Percentiles rank a stretch among this genome's conserved stretches.
These are phyloP conservation scores for Gallinago media DNA, from an alignment of 2,113 vertebrate species.

Conservation along the genomic window DNA sequence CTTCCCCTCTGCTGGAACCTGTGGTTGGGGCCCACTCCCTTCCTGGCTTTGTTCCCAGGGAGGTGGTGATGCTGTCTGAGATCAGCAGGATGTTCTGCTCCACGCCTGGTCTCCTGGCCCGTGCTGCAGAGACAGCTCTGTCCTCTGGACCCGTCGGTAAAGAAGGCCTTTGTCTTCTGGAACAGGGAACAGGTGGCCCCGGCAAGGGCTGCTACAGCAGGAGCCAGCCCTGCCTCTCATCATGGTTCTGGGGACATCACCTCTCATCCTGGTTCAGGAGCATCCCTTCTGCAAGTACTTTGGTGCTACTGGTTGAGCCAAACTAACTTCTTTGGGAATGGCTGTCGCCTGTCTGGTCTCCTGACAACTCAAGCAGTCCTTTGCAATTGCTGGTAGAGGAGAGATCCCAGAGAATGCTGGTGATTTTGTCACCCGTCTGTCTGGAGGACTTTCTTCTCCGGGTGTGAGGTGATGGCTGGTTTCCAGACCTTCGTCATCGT, in stretches of 20 bases:
- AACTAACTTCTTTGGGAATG: not conserved
- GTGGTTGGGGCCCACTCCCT: not conserved
- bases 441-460: not conserved
- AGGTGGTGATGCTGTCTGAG: fast-evolving
- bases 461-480: not conserved
- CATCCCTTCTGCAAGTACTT: not conserved
- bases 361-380: not conserved
- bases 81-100: not conserved
- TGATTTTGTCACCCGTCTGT: not conserved
- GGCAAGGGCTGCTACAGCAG: fast-evolving
- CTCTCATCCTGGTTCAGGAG: not conserved
- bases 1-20: not conserved
- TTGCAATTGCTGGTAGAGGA: not conserved
- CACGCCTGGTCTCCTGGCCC: not conserved
- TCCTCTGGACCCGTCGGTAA: not conserved
- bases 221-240: not conserved
- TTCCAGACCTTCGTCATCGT: not conserved
- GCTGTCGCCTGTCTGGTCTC: not conserved
- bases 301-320: not conserved
- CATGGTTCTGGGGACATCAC: not conserved
- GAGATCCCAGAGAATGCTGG: not conserved
- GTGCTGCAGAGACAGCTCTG: fast-evolving
- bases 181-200: not conserved
- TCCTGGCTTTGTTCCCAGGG: not conserved
- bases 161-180: not conserved